phyloP scores from a whole-genome alignment of 2,797 vertebrate species.

The Eulemur rubriventer region DNA sequence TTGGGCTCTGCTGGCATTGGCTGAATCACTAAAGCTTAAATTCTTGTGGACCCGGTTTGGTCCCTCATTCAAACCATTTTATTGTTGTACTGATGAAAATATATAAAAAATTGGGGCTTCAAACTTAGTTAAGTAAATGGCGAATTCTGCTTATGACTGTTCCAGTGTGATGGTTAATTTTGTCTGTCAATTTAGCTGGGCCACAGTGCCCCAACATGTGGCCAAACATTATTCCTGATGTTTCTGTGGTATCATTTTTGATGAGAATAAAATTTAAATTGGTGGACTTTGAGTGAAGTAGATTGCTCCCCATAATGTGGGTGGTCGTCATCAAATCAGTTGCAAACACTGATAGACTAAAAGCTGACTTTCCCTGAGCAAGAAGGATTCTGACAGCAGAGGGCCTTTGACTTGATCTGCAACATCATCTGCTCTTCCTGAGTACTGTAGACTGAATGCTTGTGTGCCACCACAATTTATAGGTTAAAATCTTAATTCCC shows the following conservation, averaged over 20 bases:
- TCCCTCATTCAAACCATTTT: background rate
- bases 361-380: background rate
- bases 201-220: too few relatives aligned
- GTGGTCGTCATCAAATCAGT: background rate
- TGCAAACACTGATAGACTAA: too few relatives aligned
- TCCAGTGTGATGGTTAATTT: too few relatives aligned
- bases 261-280: too few relatives aligned
- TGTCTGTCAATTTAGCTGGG: too few relatives aligned
- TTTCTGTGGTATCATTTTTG: too few relatives aligned
- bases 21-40: background rate
- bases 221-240: too few relatives aligned
- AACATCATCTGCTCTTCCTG: background rate
- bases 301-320: background rate
- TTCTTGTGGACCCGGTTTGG: background rate
- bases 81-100: background rate
- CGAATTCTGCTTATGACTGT: background rate
- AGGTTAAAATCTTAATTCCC: too few relatives aligned
- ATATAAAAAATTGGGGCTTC: background rate
- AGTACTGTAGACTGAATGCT: too few relatives aligned
- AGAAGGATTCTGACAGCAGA: background rate
- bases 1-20: background rate
- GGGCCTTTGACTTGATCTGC: background rate
- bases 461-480: too few relatives aligned
- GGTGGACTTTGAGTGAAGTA: background rate
- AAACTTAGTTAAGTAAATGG: background rate